Evolutionary conservation across 30 jellyfish, hydroid and myxozoan genomes (phyloP), one percentile per base, ranked within the genome.

Genomic region (Chrysaora quinquecirrha): DNA sequence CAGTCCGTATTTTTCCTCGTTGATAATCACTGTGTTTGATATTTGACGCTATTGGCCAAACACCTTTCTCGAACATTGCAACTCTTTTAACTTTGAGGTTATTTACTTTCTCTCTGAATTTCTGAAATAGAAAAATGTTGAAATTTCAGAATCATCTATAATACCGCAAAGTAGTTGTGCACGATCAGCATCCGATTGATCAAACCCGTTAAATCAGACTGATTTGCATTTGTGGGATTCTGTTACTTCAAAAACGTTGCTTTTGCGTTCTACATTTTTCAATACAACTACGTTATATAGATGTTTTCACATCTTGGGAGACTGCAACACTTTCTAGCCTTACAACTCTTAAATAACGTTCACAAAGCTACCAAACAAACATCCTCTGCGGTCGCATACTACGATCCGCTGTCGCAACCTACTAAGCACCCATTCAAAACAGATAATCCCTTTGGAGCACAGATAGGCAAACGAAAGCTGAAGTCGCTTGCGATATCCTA

Each of bases 31-130:
- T 63, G 14, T 19, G 30, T 50, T 64, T 63, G 20, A 30, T 25
- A 29, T 78, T 78, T 21, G 82, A n/a, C 0, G 30, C 63, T 0
- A 78, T 78, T 3, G 73, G 73, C 89, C 89, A 78, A 12, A 78
- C 70, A 10, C 89, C 78, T 2, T 78, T 9, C 65, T 46, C 64
- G 27, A 67, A 67, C 19, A 67, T 43, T 43, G 9, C 58, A 16
- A 16, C 58, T 43, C 16, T 43, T 16, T 9, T 9, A 16, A 43
- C 16, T 43, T 43, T 43, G 9, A 16, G 58, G 12, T 16, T 43
- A 6, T 43, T 9, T 9, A 43, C 16, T 43, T 43, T 16, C 58
- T 43, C 16, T 16, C 58, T 43, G 58, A 43, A 43, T 43, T 43
- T 16, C 58, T 43, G 58, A 43, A 43, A 43, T 43, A 43, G 16